phyloP scores from a whole-genome alignment of 2,797 vertebrate genomes.

The Otolemur crassicaudatus region DNA sequence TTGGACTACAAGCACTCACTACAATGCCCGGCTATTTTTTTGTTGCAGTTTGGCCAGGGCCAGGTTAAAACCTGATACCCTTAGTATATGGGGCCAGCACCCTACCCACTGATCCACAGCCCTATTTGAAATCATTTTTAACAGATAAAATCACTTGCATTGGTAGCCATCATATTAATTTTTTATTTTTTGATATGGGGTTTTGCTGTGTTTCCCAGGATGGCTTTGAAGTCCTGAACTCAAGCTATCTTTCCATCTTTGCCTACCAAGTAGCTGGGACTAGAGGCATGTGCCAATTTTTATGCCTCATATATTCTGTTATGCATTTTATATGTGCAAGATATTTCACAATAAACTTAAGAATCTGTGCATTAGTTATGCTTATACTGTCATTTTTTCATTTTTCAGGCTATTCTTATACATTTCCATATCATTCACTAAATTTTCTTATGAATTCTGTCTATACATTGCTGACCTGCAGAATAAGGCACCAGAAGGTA shows the following conservation, averaged over 20 bases:
- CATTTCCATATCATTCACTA: not conserved
- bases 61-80: too few relatives aligned
- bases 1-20: too few relatives aligned
- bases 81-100: too few relatives aligned
- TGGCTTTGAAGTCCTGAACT: not conserved
- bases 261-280: not conserved
- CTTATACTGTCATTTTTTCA: not conserved
- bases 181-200: not conserved
- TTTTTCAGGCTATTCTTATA: not conserved
- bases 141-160: not conserved
- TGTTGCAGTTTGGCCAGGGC: too few relatives aligned
- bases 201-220: not conserved
- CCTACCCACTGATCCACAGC: too few relatives aligned
- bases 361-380: not conserved
- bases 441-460: conserved; percentile 36
- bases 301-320: not conserved
- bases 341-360: conserved; percentile 40
- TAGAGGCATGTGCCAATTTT: not conserved
- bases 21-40: too few relatives aligned
- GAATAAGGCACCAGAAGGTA: not conserved
- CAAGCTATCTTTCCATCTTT: not conserved
- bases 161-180: not conserved
- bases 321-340: not conserved
- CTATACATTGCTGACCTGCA: not conserved
- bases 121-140: not conserved